Conservation (phyloP, 2,888 invertebrate species). For the Schizotus pectinicornis region DNA sequence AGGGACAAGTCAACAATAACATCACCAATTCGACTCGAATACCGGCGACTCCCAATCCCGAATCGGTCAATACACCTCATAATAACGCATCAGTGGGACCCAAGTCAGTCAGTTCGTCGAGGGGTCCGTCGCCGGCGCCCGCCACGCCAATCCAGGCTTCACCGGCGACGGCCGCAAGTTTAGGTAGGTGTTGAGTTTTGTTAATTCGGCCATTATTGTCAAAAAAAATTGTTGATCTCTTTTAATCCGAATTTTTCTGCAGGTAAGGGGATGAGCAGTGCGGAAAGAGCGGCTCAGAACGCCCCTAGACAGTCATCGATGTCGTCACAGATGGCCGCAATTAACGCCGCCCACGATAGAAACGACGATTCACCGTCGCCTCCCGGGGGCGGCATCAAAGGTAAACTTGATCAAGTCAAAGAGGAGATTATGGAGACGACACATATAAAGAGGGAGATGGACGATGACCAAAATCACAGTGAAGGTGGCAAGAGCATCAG, state of each 20-base stretch:
- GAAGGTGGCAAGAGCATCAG: conserved; percentile 67
- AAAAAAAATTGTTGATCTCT: neutral
- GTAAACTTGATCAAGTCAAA: conserved; percentile 71
- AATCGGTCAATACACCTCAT: conserved; percentile 62
- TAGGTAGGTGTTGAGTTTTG: conserved; percentile 52
- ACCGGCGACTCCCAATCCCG: conserved; percentile 53
- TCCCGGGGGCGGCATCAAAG: conserved; percentile 64
- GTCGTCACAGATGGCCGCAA: conserved; percentile 76
- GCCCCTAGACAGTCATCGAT: conserved; percentile 62
- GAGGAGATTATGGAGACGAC: conserved; percentile 67
- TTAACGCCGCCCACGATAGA: conserved; percentile 71
- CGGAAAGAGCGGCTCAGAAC: conserved; percentile 61
- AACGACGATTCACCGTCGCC: conserved; percentile 69
- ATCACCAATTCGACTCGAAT: conserved; percentile 49
- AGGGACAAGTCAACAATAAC: conserved; percentile 58
- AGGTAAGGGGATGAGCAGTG: conserved; percentile 62
- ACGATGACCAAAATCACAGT: conserved; percentile 62
- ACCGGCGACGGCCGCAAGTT: conserved; percentile 56
- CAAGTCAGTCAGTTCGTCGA: conserved; percentile 67
- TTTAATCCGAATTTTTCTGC: conserved; percentile 23
- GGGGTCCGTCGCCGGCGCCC: conserved; percentile 64
- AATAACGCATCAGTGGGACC: conserved; percentile 63
- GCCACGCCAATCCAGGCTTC: conserved; percentile 57
- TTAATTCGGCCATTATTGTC: too few species aligned
- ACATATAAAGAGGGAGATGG: conserved; percentile 71